Conservation (phyloP, 2,797 vertebrate genomes). For the Fundulus diaphanus region DNA sequence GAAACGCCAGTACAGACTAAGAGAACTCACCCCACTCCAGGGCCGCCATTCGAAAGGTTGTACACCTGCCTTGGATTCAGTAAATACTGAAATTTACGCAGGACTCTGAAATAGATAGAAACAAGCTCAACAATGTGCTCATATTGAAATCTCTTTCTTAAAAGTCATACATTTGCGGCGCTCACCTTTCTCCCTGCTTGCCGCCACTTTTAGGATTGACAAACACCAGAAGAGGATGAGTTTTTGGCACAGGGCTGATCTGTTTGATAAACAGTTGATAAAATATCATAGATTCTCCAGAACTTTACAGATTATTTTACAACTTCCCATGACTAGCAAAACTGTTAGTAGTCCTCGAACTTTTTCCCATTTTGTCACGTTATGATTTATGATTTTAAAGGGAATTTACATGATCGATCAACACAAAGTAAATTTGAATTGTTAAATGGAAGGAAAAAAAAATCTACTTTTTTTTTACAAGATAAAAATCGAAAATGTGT, state of each 20-base stretch:
- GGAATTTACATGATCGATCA: neutral
- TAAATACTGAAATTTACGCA: conserved; percentile 92
- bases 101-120: conserved; percentile 82
- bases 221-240: conserved; percentile 93
- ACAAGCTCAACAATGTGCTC: neutral
- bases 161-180: no score
- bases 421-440: neutral
- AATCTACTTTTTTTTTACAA: neutral
- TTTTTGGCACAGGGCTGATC: conserved; percentile 86
- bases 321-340: neutral
- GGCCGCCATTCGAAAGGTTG: conserved; percentile 88
- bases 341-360: neutral
- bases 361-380: neutral
- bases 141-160: neutral
- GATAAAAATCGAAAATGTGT: neutral
- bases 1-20: neutral
- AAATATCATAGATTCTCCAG: neutral
- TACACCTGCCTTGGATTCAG: conserved; percentile 95
- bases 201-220: conserved; percentile 95
- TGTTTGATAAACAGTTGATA: conserved; percentile 52
- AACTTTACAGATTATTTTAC: neutral
- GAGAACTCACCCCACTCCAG: conserved; percentile 85
- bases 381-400: neutral
- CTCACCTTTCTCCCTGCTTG: conserved; percentile 94
- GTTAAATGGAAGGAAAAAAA: no score